phyloP scores from a whole-genome alignment of 35 echinoderm and acorn worm genomes.

The Lytechinus variegatus region DNA sequence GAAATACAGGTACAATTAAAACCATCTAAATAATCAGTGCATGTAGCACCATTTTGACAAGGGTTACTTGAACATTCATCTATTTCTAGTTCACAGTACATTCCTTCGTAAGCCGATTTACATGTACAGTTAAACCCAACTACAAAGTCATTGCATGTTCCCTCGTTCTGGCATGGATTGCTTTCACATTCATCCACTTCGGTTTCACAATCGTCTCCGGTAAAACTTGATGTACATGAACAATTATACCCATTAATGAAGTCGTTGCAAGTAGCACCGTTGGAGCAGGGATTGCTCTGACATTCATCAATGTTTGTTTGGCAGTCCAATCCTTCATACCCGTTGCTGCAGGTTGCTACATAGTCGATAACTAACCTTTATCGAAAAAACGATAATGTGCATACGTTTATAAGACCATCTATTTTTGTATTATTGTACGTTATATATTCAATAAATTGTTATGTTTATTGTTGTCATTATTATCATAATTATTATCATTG shows the following conservation, averaged over 20 bases:
- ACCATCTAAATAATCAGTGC: slow-evolving; percentile 49
- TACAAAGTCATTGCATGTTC: slow-evolving; percentile 30
- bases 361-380: background rate
- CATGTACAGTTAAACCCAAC: slow-evolving; percentile 40
- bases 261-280: slow-evolving; percentile 61
- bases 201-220: background rate
- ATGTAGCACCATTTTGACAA: slow-evolving; percentile 51
- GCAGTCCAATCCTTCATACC: slow-evolving; percentile 54
- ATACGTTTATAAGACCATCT: no score
- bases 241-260: slow-evolving; percentile 62
- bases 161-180: slow-evolving; percentile 56
- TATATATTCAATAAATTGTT: no score
- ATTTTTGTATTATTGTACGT: no score
- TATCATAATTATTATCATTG: no score
- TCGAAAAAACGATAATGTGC: background rate
- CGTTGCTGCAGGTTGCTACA: slow-evolving; percentile 44
- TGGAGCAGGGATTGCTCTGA: slow-evolving; percentile 59
- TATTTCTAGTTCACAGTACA: slow-evolving; percentile 37
- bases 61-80: slow-evolving; percentile 61
- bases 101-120: slow-evolving; percentile 20
- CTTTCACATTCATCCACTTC: slow-evolving; percentile 58
- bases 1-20: slow-evolving; percentile 46
- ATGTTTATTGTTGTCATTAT: no score
- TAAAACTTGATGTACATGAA: slow-evolving; percentile 65
- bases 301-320: slow-evolving; percentile 67